Percentiles rank a stretch among this genome's conserved stretches.
These are phyloP conservation scores for Sebastes itinus DNA, from an alignment of 2,797 vertebrate genomes.

Conservation along the genomic window DNA sequence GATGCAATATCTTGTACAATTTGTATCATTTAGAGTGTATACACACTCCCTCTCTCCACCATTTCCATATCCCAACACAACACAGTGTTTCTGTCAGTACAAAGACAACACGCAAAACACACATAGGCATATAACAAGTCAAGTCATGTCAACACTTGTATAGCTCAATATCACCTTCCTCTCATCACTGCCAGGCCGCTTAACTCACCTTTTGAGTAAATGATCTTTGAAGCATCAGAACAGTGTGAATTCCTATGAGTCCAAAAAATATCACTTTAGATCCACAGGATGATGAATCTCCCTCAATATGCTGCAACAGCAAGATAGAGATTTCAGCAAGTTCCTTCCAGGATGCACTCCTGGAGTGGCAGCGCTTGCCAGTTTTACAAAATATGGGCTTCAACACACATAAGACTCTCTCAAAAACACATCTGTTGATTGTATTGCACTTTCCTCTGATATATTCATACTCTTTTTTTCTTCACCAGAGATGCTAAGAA, in stretches of 20 bases:
- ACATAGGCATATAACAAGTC: neutral
- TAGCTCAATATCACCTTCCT: slow-evolving; percentile 4
- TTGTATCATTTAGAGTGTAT: slow-evolving; percentile 6
- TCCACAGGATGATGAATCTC: slow-evolving; percentile 39
- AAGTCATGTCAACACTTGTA: neutral
- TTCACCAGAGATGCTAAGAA: slow-evolving; percentile 92
- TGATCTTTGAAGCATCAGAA: slow-evolving; percentile 47
- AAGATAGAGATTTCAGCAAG: slow-evolving; percentile 46
- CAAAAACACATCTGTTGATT: neutral
- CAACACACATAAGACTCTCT: neutral
- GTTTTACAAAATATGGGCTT: slow-evolving; percentile 19
- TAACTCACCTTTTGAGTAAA: slow-evolving; percentile 39
- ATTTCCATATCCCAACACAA: neutral
- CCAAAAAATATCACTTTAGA: slow-evolving; percentile 24
- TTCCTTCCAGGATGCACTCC: slow-evolving; percentile 28
- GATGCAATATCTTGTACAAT: slow-evolving; percentile 15
- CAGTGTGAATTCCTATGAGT: slow-evolving; percentile 30
- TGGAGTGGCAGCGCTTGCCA: slow-evolving; percentile 5
- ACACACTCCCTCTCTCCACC: neutral
- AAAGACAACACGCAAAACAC: slow-evolving; percentile 24
- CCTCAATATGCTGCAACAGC: slow-evolving; percentile 39
- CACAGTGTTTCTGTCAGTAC: slow-evolving; percentile 18
- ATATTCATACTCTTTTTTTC: neutral
- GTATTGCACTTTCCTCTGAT: neutral
- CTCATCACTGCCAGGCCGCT: neutral